phyloP scores from a whole-genome alignment of 2,888 invertebrate genomes.

The Baccha elongata region DNA sequence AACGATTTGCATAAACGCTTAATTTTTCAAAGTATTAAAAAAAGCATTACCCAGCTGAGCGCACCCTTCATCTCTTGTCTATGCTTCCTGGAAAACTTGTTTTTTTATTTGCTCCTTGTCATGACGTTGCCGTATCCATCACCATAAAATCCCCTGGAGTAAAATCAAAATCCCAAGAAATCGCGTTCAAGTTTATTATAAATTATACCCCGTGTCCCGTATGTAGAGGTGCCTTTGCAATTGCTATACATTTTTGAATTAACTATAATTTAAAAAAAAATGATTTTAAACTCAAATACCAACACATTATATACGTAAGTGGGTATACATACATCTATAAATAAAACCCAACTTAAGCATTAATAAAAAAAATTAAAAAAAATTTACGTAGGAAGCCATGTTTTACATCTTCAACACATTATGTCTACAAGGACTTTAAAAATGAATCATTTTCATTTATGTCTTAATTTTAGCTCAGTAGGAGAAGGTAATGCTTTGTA shows the following conservation, averaged over 20 bases:
- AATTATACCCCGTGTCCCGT: not conserved
- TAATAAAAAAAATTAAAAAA: not conserved
- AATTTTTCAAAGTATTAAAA: conserved; percentile 68
- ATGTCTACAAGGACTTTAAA: conserved; percentile 10
- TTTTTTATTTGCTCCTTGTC: conserved; percentile 4
- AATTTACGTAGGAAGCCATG: conserved; percentile 48
- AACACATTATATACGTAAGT: not conserved
- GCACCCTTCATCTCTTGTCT: conserved; percentile 2
- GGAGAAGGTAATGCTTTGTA: not conserved
- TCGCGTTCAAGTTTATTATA: conserved; percentile 49
- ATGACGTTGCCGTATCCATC: not conserved
- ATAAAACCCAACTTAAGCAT: not conserved
- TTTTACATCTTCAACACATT: conserved; percentile 39
- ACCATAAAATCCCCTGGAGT: conserved; percentile 2
- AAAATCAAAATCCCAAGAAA: conserved; percentile 23
- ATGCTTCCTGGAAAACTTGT: conserved; percentile 3
- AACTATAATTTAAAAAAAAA: conserved; percentile 54
- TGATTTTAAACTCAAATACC: conserved; percentile 13
- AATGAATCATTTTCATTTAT: conserved; percentile 5
- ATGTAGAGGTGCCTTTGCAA: conserved; percentile 8
- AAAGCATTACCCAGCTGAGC: conserved; percentile 39
- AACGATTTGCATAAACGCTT: conserved; percentile 60
- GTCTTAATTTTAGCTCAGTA: conserved; percentile 9
- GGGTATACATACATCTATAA: not conserved
- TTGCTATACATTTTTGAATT: conserved; percentile 57